These are phyloP conservation scores for Calyptomena viridis DNA, from an alignment of 2,113 vertebrate genomes.

Conservation along the genomic window DNA sequence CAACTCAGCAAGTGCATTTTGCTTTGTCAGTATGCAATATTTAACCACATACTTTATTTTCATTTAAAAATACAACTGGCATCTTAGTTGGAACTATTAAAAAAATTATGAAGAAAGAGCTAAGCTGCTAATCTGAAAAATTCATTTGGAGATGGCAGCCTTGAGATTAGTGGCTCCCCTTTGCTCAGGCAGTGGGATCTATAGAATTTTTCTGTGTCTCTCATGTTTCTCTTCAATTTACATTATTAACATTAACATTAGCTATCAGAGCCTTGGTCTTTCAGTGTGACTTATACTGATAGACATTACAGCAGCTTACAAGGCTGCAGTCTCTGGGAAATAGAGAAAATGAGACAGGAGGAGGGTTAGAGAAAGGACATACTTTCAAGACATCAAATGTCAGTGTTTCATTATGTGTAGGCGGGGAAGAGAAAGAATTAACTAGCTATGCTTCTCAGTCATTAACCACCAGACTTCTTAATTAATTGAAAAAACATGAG, in stretches of 20 bases:
- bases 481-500: background rate
- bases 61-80: background rate
- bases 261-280: slow-evolving; percentile 50
- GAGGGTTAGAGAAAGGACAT: slow-evolving; percentile 44
- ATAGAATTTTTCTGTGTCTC: background rate
- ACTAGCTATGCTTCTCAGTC: background rate
- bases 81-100: background rate
- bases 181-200: background rate
- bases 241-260: background rate
- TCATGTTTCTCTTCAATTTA: slow-evolving; percentile 47
- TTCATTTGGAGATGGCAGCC: background rate
- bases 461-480: background rate
- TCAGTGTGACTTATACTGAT: background rate
- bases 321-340: slow-evolving; percentile 37
- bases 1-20: background rate
- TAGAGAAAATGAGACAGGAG: background rate
- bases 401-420: slow-evolving; percentile 21
- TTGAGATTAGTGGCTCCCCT: background rate
- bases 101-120: background rate
- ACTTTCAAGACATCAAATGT: slow-evolving; percentile 20
- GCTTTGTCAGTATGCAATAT: background rate
- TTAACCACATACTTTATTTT: background rate
- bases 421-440: background rate
- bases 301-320: slow-evolving; percentile 51
- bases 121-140: background rate